Evolutionary conservation across 2,113 vertebrate genomes (phyloP).

Genomic region (Oncorhynchus clarkii): DNA sequence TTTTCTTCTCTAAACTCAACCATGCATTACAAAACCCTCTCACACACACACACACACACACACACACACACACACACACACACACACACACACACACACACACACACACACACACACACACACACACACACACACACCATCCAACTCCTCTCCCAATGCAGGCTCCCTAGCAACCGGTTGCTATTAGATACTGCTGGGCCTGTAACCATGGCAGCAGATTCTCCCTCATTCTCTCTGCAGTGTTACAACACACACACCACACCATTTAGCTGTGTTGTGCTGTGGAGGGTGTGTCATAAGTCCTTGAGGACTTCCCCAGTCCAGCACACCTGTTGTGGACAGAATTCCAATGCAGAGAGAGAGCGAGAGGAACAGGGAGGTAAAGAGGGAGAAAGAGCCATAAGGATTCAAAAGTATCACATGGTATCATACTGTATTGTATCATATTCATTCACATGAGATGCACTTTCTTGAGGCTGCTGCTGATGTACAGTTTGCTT

Average conservation of each 20-base stretch:
- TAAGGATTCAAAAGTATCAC: too few species aligned
- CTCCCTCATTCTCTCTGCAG: conserved; percentile 52
- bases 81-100: too few species aligned
- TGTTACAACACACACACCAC: conserved; percentile 25
- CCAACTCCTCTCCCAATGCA: conserved; percentile 17
- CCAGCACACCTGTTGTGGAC: conserved; percentile 53
- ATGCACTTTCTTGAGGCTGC: too few species aligned
- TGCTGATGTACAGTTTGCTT: too few species aligned
- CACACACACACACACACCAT: too few species aligned
- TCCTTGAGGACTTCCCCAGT: conserved; percentile 40
- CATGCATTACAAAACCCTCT: too few species aligned
- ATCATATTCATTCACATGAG: not conserved
- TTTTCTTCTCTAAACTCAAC: too few species aligned
- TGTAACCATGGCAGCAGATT: conserved; percentile 77
- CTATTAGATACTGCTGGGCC: conserved; percentile 74
- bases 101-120: too few species aligned
- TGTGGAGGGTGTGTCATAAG: conserved; percentile 43
- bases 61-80: too few species aligned
- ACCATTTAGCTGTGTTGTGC: conserved; percentile 36
- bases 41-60: too few species aligned
- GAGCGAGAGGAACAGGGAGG: not conserved
- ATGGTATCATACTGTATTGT: not conserved
- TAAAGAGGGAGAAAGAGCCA: too few species aligned
- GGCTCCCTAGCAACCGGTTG: conserved; percentile 68
- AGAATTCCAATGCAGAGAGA: conserved; percentile 29